These are phyloP conservation scores for Rhimphoctona megacephalus DNA, from an alignment of 2,888 invertebrate genomes.

Conservation along the genomic window DNA sequence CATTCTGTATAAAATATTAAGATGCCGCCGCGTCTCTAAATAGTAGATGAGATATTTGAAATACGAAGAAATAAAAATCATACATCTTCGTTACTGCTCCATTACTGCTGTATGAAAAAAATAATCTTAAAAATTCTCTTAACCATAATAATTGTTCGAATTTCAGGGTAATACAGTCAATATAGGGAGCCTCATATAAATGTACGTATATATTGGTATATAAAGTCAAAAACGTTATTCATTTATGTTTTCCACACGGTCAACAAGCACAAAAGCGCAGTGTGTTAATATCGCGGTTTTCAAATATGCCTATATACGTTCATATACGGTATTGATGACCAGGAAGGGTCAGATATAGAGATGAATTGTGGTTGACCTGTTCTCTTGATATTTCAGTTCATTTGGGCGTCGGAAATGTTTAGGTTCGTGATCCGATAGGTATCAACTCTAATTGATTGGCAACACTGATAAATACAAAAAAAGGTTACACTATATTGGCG, in stretches of 20 bases:
- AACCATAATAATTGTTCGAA: too few relatives aligned
- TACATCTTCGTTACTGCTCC: too few relatives aligned
- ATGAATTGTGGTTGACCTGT: not conserved
- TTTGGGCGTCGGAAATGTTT: conserved; percentile 25
- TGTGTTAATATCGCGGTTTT: conserved; percentile 26
- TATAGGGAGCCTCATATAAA: not conserved
- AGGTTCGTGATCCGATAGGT: conserved; percentile 16
- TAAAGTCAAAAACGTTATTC: not conserved
- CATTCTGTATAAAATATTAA: too few relatives aligned
- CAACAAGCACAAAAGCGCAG: conserved; percentile 6
- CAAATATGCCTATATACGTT: conserved; percentile 11
- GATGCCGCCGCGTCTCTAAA: too few relatives aligned
- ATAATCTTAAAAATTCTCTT: too few relatives aligned
- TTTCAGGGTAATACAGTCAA: not conserved
- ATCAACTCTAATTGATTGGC: conserved; percentile 37
- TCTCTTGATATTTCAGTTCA: conserved; percentile 41
- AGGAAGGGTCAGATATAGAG: conserved; percentile 3
- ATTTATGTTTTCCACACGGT: not conserved
- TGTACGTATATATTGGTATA: not conserved
- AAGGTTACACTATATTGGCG: not conserved
- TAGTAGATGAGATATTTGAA: too few relatives aligned
- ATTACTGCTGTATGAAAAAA: too few relatives aligned
- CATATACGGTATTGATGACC: conserved; percentile 20
- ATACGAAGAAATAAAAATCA: too few relatives aligned
- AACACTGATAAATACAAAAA: not conserved